Conservation (phyloP, 2,797 vertebrate genomes). For the Zalophus californianus region DNA sequence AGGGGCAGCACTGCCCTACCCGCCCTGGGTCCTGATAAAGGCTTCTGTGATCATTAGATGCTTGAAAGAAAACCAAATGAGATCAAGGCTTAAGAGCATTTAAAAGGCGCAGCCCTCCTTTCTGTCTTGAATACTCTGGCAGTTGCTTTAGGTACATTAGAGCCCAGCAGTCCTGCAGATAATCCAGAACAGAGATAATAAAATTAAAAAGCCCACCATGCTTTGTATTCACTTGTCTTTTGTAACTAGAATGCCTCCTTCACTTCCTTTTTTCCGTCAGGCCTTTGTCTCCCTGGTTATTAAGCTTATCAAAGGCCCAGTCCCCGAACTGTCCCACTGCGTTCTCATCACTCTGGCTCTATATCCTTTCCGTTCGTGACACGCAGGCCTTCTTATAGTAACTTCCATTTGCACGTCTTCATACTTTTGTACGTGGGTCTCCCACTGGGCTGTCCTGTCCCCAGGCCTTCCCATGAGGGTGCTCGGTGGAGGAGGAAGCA, state of each 20-base stretch:
- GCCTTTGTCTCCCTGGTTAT: not conserved
- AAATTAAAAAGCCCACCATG: not conserved
- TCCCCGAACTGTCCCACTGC: not conserved
- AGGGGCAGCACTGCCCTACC: too few species aligned
- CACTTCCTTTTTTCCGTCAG: not conserved
- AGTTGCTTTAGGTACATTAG: not conserved
- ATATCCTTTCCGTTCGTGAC: not conserved
- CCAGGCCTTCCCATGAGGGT: not conserved
- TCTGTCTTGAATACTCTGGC: not conserved
- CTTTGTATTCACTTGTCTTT: constrained; percentile 41
- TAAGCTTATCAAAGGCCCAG: not conserved
- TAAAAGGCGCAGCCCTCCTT: constrained; percentile 7
- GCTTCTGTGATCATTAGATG: constrained; percentile 61
- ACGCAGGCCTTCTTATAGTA: not conserved
- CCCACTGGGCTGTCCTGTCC: not conserved
- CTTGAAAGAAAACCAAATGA: constrained; percentile 72
- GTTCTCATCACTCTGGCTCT: not conserved
- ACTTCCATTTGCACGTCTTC: not conserved
- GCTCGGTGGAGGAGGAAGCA: not conserved
- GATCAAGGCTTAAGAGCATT: constrained; percentile 73
- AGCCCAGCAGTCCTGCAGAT: not conserved
- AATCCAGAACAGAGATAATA: constrained; percentile 56
- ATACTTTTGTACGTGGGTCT: not conserved
- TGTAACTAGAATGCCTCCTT: not conserved
- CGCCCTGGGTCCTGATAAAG: constrained; percentile 19